Evolutionary conservation across 2,797 vertebrate genomes (phyloP).

Genomic region (Odontamblyopus rebecca): DNA sequence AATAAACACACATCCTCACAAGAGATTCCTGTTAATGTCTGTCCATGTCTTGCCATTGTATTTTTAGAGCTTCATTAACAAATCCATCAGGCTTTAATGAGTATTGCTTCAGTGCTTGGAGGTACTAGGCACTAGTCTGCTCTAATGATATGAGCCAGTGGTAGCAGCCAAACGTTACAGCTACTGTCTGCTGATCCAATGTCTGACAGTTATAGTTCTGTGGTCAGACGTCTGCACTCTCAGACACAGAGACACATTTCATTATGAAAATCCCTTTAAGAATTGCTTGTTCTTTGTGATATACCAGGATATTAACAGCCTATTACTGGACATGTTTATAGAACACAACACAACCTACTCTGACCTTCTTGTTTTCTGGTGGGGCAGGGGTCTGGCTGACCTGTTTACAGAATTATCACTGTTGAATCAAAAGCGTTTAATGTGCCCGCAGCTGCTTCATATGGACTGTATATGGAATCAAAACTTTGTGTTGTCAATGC

Average conservation of each 20-base stretch:
- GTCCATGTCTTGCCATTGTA: conserved; percentile 15
- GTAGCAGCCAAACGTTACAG: conserved; percentile 32
- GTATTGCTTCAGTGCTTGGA: background rate
- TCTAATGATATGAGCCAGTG: conserved; percentile 11
- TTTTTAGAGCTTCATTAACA: background rate
- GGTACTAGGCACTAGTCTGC: background rate
- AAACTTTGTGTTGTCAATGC: background rate
- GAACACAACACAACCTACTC: conserved; percentile 36
- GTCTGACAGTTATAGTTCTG: conserved; percentile 27
- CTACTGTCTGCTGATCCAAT: conserved; percentile 49
- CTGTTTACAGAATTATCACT: conserved; percentile 67
- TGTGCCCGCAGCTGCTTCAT: conserved; percentile 11
- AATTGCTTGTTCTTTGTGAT: conserved; percentile 53
- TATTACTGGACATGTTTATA: conserved; percentile 77
- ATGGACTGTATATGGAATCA: background rate
- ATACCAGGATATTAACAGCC: conserved; percentile 67
- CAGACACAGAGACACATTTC: conserved; percentile 33
- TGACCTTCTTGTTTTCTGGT: conserved; percentile 63
- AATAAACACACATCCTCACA: conserved; percentile 56
- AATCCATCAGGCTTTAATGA: conserved; percentile 8
- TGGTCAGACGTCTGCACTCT: conserved; percentile 35
- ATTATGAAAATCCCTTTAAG: conserved; percentile 19
- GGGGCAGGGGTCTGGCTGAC: conserved; percentile 21
- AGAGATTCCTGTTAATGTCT: conserved; percentile 21
- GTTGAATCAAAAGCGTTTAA: conserved; percentile 47